Percentiles rank a stretch among this genome's conserved stretches.
phyloP scores from a whole-genome alignment of 2,797 vertebrate species.

The Pristis pectinata region DNA sequence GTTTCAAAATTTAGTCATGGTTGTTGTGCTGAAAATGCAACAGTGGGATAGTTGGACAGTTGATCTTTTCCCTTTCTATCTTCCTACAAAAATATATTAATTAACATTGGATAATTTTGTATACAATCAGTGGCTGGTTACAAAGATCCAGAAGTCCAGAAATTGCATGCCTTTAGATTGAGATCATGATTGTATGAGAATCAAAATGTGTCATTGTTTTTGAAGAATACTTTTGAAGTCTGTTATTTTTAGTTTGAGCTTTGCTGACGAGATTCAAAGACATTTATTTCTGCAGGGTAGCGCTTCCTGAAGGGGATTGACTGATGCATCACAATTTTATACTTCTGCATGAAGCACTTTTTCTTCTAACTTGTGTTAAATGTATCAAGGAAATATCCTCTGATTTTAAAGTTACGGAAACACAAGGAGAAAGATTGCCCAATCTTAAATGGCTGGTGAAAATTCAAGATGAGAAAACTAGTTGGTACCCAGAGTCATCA shows the following conservation, averaged over 20 bases:
- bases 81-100: neutral
- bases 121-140: neutral
- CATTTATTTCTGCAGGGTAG: slow-evolving; percentile 48
- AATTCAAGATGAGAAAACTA: neutral
- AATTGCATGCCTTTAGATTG: neutral
- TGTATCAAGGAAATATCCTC: slow-evolving; percentile 49
- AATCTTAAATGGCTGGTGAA: neutral
- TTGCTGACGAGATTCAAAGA: slow-evolving; percentile 22
- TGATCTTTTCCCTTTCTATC: neutral
- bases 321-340: slow-evolving; percentile 40
- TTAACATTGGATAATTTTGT: neutral
- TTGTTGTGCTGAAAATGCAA: too few species aligned
- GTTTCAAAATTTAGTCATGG: too few species aligned
- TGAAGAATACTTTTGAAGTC: neutral
- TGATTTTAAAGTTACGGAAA: neutral
- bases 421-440: neutral
- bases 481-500: slow-evolving; percentile 38
- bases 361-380: slow-evolving; percentile 50
- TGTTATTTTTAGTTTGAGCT: slow-evolving; percentile 36
- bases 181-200: neutral
- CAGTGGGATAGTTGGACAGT: too few species aligned
- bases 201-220: neutral
- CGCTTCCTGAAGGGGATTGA: slow-evolving; percentile 22
- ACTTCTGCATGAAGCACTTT: slow-evolving; percentile 63
- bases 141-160: neutral